phyloP scores from a whole-genome alignment of 2,113 vertebrate genomes.

The Formicarius rufipectus region DNA sequence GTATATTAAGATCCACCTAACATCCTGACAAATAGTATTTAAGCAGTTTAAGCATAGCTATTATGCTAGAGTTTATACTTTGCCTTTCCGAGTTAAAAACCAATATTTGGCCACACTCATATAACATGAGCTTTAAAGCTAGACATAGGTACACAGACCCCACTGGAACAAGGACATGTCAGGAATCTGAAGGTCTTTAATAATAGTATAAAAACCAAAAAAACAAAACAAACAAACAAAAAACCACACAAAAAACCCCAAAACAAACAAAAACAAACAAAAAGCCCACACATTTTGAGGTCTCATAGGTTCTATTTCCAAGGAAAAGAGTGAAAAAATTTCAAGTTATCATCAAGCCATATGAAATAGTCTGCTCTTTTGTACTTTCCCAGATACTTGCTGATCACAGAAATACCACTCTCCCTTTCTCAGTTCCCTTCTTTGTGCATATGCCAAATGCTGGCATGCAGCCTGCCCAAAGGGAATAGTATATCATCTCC shows the following conservation, averaged over 20 bases:
- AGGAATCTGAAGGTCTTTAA: not conserved
- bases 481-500: slow-evolving; percentile 70
- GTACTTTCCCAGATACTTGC: not conserved
- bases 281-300: too few relatives aligned
- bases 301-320: not conserved
- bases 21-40: not conserved
- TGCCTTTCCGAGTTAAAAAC: not conserved
- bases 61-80: not conserved
- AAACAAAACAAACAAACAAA: too few relatives aligned
- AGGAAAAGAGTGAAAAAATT: not conserved
- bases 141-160: not conserved
- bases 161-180: not conserved
- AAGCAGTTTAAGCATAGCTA: not conserved
- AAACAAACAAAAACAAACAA: too few relatives aligned
- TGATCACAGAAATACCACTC: slow-evolving; percentile 16
- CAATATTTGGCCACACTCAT: not conserved
- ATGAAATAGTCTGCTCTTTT: not conserved
- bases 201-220: too few relatives aligned
- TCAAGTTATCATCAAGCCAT: not conserved
- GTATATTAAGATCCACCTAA: not conserved
- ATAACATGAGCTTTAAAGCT: not conserved
- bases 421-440: slow-evolving; percentile 20
- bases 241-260: too few relatives aligned
- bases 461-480: slow-evolving; percentile 45
- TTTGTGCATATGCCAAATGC: slow-evolving; percentile 53